phyloP scores from a whole-genome alignment of 2,888 invertebrate species.

The Pterostichus niger region DNA sequence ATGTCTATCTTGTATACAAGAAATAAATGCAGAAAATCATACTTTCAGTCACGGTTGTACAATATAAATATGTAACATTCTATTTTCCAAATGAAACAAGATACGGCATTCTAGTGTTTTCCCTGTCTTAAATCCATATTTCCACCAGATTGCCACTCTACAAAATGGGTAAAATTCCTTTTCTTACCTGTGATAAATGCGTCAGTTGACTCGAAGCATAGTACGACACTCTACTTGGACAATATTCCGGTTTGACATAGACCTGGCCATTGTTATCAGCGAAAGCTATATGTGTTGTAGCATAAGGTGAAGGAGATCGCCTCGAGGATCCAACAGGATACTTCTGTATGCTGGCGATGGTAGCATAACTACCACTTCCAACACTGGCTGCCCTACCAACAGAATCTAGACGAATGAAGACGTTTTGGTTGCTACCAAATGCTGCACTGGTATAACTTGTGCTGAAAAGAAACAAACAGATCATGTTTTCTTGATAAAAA shows the following conservation, averaged over 20 bases:
- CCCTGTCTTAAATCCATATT: too few species aligned
- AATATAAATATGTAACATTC: too few species aligned
- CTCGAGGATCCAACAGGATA: slow-evolving; percentile 79
- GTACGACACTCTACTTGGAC: slow-evolving; percentile 83
- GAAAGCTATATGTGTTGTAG: slow-evolving; percentile 82
- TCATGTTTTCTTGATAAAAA: too few species aligned
- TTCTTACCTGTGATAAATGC: slow-evolving; percentile 84
- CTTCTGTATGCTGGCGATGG: slow-evolving; percentile 90
- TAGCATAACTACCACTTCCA: slow-evolving; percentile 89
- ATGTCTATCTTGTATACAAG: too few species aligned
- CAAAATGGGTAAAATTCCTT: too few species aligned
- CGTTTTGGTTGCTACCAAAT: slow-evolving; percentile 88
- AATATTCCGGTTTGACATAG: slow-evolving; percentile 82
- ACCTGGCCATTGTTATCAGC: slow-evolving; percentile 77
- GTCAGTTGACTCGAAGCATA: slow-evolving; percentile 90
- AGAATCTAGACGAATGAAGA: slow-evolving; percentile 87
- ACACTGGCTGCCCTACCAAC: slow-evolving; percentile 86
- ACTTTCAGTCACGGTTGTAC: too few species aligned
- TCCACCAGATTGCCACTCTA: too few species aligned
- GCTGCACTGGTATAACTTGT: slow-evolving; percentile 89
- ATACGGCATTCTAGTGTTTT: too few species aligned
- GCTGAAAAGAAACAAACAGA: slow-evolving; percentile 76
- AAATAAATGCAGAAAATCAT: too few species aligned
- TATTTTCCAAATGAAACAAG: too few species aligned
- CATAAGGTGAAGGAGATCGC: slow-evolving; percentile 85